Conservation (phyloP, 2,888 invertebrate species). For the Chouioia cunea region DNA sequence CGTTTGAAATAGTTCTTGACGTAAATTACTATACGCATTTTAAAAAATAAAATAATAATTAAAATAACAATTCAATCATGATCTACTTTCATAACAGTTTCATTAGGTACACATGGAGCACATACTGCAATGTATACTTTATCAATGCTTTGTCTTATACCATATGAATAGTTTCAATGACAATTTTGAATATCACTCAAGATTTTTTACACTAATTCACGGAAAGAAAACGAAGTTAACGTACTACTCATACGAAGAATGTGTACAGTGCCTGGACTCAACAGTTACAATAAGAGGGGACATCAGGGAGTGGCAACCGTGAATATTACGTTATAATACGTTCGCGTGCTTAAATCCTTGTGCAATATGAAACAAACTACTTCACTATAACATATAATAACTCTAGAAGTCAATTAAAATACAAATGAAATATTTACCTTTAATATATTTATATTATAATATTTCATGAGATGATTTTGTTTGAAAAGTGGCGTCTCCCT, state of each 20-base stretch:
- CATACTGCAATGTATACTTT: no score
- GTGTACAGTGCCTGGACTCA: slow-evolving; percentile 29
- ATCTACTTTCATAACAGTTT: no score
- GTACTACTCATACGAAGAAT: slow-evolving; percentile 35
- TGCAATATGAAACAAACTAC: background rate
- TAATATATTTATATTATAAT: slow-evolving; percentile 10
- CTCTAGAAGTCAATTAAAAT: background rate
- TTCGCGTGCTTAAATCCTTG: background rate
- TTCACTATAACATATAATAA: background rate
- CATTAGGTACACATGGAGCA: no score
- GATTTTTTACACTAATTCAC: background rate
- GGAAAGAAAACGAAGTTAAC: background rate
- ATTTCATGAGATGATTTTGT: slow-evolving; percentile 29
- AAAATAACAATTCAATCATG: background rate
- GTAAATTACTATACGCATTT: background rate
- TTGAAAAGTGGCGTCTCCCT: slow-evolving; percentile 40
- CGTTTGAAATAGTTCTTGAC: background rate
- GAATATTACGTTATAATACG: slow-evolving; percentile 3
- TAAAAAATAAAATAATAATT: background rate
- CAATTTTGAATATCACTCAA: no score
- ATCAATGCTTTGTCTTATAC: no score
- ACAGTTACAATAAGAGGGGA: slow-evolving; percentile 39
- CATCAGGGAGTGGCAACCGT: slow-evolving; percentile 45
- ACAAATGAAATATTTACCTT: slow-evolving; percentile 29
- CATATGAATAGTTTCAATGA: no score